These are phyloP conservation scores for Archivesica marissinica DNA, from an alignment of 1,140 invertebrate genomes.

Conservation along the genomic window DNA sequence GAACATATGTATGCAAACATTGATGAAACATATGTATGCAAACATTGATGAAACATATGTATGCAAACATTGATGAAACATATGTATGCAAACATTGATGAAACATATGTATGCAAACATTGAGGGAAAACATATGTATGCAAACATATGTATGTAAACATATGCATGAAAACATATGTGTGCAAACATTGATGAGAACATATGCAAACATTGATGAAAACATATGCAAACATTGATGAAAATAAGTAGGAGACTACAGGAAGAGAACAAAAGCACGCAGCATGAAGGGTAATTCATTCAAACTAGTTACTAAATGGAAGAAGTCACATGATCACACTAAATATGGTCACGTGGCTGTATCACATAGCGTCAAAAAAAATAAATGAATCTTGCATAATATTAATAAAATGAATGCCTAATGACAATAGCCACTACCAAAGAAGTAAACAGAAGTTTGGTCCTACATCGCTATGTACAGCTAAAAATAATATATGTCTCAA, in stretches of 20 bases:
- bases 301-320: constrained; percentile 36
- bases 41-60: no score
- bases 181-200: no score
- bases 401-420: constrained; percentile 50
- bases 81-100: no score
- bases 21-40: no score
- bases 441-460: constrained; percentile 48
- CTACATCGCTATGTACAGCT: constrained; percentile 47
- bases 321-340: constrained; percentile 20
- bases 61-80: no score
- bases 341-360: constrained; percentile 40
- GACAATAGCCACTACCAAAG: constrained; percentile 30
- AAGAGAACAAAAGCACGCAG: constrained; percentile 2
- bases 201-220: no score
- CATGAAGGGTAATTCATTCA: constrained; percentile 14
- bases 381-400: constrained; percentile 51
- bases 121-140: no score
- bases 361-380: constrained; percentile 58
- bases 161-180: no score
- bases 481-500: constrained; percentile 36
- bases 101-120: no score
- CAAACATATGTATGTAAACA: no score
- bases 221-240: background rate
- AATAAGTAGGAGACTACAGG: background rate
- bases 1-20: no score